phyloP scores from a whole-genome alignment of 2,888 invertebrate genomes.

The Bimastos eiseni region DNA sequence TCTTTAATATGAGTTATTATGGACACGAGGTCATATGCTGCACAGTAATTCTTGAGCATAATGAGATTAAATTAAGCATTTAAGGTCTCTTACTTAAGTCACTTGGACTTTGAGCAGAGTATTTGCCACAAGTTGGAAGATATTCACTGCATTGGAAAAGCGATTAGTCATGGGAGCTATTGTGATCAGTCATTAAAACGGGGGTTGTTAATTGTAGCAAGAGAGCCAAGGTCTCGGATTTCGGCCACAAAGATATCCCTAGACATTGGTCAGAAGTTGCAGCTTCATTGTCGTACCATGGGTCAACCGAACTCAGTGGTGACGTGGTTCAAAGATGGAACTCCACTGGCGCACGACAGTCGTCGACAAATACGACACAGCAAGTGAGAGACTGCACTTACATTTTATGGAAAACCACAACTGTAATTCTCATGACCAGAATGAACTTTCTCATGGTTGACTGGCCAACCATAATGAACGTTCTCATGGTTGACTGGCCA shows the following conservation, averaged over 20 bases:
- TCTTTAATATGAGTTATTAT: too few relatives aligned
- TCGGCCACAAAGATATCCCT: not conserved
- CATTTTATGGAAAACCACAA: not conserved
- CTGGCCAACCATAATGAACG: not conserved
- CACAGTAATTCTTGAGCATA: not conserved
- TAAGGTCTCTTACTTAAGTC: not conserved
- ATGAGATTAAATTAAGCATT: not conserved
- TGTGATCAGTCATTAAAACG: not conserved
- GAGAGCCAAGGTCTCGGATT: conserved; percentile 1
- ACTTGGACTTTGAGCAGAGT: not conserved
- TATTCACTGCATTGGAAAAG: not conserved
- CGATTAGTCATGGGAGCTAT: not conserved
- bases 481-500: not conserved
- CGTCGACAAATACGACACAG: conserved; percentile 14
- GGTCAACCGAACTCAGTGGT: not conserved
- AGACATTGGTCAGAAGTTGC: not conserved
- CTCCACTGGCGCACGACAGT: not conserved
- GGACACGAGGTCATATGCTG: not conserved
- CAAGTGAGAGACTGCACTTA: not conserved
- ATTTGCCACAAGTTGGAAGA: not conserved
- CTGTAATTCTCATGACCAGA: not conserved
- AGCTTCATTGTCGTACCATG: not conserved
- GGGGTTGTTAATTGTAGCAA: not conserved
- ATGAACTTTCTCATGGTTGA: not conserved
- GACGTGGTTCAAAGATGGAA: conserved; percentile 19